Evolutionary conservation across 2,113 vertebrate species (phyloP), one percentile per base, ranked within the genome.

Genomic region (Oreochromis niloticus): DNA sequence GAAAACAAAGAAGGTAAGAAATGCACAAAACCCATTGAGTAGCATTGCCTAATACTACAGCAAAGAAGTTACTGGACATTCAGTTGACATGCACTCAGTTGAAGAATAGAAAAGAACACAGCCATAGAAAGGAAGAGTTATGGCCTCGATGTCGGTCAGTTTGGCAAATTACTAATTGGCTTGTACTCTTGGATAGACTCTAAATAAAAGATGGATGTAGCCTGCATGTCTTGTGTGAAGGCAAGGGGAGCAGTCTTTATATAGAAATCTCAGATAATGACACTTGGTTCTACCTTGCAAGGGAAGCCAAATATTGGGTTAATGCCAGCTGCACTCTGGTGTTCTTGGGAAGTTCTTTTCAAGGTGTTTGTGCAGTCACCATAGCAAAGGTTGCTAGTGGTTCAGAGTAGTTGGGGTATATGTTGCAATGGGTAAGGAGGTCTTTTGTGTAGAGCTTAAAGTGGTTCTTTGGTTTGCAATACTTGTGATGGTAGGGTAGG

Each of bases 51-150:
- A 96, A 95, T 90, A 96, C 96, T 97, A 97, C 95, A 90, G 95
- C 95, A 95, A 96, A 95, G 93, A 89, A 94, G 94, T 93, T 95
- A 96, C 95, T 95, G 92, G 90, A 97, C 96, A 96, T 96, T 95
- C 91, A 97, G 89, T 96, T 91, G 94, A 96, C 97, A 97, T 97
- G 97, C 97, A 97, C 95, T 95, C 96, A 92, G 87, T 89, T 91
- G 91, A 95, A 91, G 92, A 88, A 93, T 92, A 94, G 86, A 95
- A 94, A 96, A 94, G 82, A 91, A 95, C 88, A 93, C 91, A 85
- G 93, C 84, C 92, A 91, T 83, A 90, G 93, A 92, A 92, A 78
- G 91, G 92, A 91, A 88, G 90, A 94, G 93, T 89, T 89, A 91
- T 39, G 81, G 88, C 87, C 81, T 85, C 30, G 83, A 87, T n/a